Conservation (phyloP, 2,888 invertebrate species). For the Tipula helvola region DNA sequence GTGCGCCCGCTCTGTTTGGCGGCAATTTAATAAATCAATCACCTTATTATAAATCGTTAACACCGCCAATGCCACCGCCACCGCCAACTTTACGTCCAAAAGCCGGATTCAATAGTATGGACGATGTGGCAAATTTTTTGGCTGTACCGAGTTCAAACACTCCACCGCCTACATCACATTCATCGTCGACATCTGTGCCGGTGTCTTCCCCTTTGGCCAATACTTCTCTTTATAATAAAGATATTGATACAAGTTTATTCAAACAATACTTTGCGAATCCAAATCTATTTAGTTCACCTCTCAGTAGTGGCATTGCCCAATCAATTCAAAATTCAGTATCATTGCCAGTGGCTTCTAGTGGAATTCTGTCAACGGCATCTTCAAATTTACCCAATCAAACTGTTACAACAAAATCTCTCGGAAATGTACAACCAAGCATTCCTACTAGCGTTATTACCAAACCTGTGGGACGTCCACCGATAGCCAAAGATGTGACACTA, state of each 20-base stretch:
- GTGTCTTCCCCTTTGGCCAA: neutral
- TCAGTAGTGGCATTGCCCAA: neutral
- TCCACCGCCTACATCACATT: neutral
- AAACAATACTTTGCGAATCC: neutral
- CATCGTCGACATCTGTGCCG: neutral
- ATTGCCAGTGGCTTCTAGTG: neutral
- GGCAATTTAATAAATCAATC: neutral
- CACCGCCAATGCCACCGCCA: neutral
- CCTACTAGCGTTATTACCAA: conserved; percentile 17
- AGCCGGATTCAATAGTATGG: neutral
- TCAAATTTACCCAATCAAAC: neutral
- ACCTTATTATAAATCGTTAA: conserved; percentile 5
- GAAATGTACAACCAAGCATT: conserved; percentile 12
- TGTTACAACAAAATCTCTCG: neutral
- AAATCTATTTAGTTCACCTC: neutral
- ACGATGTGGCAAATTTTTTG: conserved; percentile 7
- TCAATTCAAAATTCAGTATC: neutral
- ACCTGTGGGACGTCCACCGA: neutral
- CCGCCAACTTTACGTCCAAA: conserved; percentile 8
- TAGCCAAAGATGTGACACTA: neutral
- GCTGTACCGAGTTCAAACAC: conserved; percentile 6
- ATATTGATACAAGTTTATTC: neutral
- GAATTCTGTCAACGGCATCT: neutral
- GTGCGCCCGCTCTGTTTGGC: neutral
- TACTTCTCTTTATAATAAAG: neutral